Evolutionary conservation across 1,140 invertebrate genomes (phyloP).

Genomic region (Drosophila sturtevanti): DNA sequence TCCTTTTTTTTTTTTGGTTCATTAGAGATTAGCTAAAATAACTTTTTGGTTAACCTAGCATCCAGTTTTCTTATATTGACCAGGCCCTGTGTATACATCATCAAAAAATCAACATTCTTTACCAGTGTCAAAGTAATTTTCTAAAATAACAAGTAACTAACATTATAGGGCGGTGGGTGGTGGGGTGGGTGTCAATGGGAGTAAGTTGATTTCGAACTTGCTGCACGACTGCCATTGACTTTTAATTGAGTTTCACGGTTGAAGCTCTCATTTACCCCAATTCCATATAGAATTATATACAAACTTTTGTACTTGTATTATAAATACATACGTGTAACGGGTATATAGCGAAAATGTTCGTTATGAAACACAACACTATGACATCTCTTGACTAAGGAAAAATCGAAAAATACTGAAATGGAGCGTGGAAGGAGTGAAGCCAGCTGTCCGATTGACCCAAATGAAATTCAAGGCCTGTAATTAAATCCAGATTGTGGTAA

Average conservation of each 20-base stretch:
- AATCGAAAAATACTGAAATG: background rate
- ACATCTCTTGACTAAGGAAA: background rate
- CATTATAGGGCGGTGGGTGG: too few species aligned
- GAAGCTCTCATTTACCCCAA: background rate
- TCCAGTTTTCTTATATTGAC: too few species aligned
- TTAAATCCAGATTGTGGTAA: conserved; percentile 1
- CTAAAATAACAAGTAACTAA: too few species aligned
- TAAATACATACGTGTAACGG: conserved; percentile 1
- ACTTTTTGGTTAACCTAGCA: too few species aligned
- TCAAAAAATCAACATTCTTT: too few species aligned
- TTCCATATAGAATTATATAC: background rate
- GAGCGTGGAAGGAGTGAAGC: background rate
- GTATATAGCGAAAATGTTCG: background rate
- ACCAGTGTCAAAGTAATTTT: background rate
- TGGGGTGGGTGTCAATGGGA: background rate
- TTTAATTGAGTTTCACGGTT: background rate
- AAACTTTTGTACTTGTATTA: background rate
- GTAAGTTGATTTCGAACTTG: background rate
- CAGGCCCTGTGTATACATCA: too few species aligned
- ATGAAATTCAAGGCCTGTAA: background rate
- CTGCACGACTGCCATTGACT: background rate
- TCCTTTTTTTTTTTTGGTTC: too few species aligned
- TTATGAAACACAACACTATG: background rate
- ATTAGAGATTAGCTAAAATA: too few species aligned
- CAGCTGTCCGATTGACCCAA: background rate